A percentile compares a stretch with the other conserved stretches of the same genome.
Evolutionary conservation across 1,140 invertebrate species (phyloP).

Genomic region (Eueides isabella): DNA sequence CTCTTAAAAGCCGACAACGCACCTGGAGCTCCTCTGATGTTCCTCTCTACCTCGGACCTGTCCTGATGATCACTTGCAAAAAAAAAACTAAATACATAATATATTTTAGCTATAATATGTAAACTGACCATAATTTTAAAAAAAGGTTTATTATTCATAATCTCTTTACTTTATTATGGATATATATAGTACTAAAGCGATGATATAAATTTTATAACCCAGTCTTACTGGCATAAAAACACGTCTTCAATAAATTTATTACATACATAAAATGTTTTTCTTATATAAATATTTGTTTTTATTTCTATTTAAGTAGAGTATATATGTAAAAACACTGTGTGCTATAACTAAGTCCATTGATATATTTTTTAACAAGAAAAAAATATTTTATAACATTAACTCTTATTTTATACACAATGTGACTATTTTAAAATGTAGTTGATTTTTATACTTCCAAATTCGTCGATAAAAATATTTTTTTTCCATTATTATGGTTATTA

Average conservation of each 20-base stretch:
- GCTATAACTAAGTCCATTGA: constrained; percentile 4
- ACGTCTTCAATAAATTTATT: background rate
- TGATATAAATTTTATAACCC: background rate
- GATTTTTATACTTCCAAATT: background rate
- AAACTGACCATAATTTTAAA: no score
- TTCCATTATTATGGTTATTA: no score
- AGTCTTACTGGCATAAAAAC: background rate
- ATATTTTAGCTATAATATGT: no score
- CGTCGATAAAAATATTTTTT: background rate
- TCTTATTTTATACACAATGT: background rate
- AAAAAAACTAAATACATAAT: no score
- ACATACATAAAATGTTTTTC: background rate
- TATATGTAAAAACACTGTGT: background rate
- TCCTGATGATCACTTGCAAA: no score
- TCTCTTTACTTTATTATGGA: no score
- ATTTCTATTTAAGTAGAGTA: background rate
- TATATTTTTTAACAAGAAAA: background rate
- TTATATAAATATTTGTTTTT: background rate
- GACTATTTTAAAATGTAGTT: background rate
- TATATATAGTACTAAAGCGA: no score
- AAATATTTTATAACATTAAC: constrained; percentile 5
- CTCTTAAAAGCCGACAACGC: no score
- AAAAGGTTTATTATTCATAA: no score
- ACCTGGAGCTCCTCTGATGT: no score
- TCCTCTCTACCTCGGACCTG: no score